phyloP scores from a whole-genome alignment of 2,113 vertebrate species.

The Perognathus longimembris region DNA sequence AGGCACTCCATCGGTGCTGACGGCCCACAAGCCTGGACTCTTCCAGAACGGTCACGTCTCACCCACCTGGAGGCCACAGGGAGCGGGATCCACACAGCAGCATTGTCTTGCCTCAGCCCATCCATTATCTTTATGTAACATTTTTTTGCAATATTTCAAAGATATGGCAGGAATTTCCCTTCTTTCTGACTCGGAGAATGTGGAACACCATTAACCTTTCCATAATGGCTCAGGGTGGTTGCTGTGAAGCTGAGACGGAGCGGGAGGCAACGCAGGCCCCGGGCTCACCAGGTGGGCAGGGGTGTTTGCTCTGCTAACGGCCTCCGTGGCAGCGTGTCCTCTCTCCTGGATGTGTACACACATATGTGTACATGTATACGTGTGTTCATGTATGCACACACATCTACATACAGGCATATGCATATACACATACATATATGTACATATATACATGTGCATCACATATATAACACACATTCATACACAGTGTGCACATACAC shows the following conservation, averaged over 20 bases:
- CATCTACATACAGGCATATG: no score
- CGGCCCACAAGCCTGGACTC: background rate
- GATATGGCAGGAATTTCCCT: slow-evolving; percentile 58
- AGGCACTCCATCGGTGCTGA: slow-evolving; percentile 60
- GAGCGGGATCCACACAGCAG: slow-evolving; percentile 52
- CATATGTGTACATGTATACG: no score
- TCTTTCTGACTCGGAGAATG: slow-evolving; percentile 54
- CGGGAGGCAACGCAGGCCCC: slow-evolving; percentile 36
- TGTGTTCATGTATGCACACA: no score
- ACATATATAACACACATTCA: no score
- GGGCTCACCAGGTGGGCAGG: slow-evolving; percentile 52
- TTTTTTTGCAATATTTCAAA: slow-evolving; percentile 74
- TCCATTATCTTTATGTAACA: slow-evolving; percentile 72
- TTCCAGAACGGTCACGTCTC: slow-evolving; percentile 39
- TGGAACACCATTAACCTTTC: slow-evolving; percentile 80
- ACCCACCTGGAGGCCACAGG: slow-evolving; percentile 66
- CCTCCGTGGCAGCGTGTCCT: background rate
- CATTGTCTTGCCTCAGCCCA: slow-evolving; percentile 38
- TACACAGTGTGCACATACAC: no score
- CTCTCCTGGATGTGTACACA: background rate
- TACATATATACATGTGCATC: no score
- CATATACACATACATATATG: no score
- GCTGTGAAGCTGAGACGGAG: slow-evolving; percentile 46
- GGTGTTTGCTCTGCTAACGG: slow-evolving; percentile 49
- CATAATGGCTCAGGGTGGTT: slow-evolving; percentile 71